phyloP scores from a whole-genome alignment of 2,888 invertebrate genomes.

The Clanis bilineata region DNA sequence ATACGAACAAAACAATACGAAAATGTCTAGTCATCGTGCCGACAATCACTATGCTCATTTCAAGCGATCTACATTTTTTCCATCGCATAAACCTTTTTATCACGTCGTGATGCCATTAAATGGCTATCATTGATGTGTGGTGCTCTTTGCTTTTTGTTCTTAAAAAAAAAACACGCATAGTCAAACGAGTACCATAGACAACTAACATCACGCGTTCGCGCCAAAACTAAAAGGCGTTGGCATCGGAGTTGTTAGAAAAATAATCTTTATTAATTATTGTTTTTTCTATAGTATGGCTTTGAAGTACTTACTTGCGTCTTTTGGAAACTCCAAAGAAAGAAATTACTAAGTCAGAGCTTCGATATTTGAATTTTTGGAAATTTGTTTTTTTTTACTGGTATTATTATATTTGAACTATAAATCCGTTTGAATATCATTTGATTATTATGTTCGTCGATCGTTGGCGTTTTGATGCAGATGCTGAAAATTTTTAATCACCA shows the following conservation, averaged over 20 bases:
- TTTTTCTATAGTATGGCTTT: not conserved
- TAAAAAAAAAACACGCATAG: constrained; percentile 42
- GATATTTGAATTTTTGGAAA: too few species aligned
- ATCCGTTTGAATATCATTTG: too few species aligned
- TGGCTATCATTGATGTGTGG: constrained; percentile 58
- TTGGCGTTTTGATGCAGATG: too few species aligned
- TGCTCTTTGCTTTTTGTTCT: constrained; percentile 47
- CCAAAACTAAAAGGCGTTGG: constrained; percentile 47
- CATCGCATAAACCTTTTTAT: constrained; percentile 32
- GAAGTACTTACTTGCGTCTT: not conserved
- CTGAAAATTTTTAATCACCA: too few species aligned
- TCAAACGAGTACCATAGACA: not conserved
- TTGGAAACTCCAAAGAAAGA: too few species aligned
- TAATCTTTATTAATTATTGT: constrained; percentile 16
- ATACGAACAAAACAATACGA: not conserved
- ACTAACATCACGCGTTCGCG: constrained; percentile 42
- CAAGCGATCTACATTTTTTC: constrained; percentile 47
- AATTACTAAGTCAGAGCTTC: too few species aligned
- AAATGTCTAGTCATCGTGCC: not conserved
- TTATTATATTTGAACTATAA: too few species aligned
- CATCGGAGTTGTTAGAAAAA: constrained; percentile 33
- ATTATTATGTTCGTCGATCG: too few species aligned
- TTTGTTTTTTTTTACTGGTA: too few species aligned
- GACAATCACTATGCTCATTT: constrained; percentile 35
- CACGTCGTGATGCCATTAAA: constrained; percentile 52